Evolutionary conservation across 2,113 vertebrate species (phyloP).

Genomic region (Hippopotamus amphibius): DNA sequence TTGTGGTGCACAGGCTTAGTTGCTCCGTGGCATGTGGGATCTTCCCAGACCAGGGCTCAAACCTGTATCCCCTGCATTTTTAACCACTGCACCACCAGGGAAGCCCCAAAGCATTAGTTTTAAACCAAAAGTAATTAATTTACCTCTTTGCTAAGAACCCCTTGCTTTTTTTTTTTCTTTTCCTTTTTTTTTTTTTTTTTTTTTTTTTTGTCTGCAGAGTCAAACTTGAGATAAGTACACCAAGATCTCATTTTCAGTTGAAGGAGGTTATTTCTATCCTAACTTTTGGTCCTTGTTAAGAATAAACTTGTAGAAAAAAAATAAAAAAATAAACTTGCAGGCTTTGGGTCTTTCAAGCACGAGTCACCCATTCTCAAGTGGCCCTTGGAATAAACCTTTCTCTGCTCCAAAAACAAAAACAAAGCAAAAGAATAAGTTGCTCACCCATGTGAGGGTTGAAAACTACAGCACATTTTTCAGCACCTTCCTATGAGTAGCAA

Average conservation of each 20-base stretch:
- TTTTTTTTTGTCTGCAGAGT: not conserved
- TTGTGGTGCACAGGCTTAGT: no score
- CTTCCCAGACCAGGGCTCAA: no score
- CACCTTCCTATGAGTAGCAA: not conserved
- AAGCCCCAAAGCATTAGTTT: not conserved
- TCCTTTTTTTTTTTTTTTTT: not conserved
- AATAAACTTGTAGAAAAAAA: conserved; percentile 3
- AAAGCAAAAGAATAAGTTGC: no score
- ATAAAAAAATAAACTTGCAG: conserved; percentile 20
- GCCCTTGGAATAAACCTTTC: no score
- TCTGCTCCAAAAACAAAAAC: no score
- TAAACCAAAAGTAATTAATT: not conserved
- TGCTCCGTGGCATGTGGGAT: no score
- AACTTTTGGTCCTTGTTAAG: not conserved
- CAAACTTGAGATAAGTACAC: not conserved
- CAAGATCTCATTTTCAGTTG: not conserved
- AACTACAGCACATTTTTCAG: not conserved
- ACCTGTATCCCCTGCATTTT: no score
- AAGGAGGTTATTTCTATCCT: not conserved
- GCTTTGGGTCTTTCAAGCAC: no score
- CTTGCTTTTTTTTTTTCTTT: not conserved
- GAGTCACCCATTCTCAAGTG: no score
- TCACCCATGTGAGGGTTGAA: not conserved
- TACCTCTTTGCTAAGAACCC: not conserved
- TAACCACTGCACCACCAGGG: no score